Evolutionary conservation across 92 coral and sea anemone genomes (phyloP).

Genomic region (Phenganax marumi): DNA sequence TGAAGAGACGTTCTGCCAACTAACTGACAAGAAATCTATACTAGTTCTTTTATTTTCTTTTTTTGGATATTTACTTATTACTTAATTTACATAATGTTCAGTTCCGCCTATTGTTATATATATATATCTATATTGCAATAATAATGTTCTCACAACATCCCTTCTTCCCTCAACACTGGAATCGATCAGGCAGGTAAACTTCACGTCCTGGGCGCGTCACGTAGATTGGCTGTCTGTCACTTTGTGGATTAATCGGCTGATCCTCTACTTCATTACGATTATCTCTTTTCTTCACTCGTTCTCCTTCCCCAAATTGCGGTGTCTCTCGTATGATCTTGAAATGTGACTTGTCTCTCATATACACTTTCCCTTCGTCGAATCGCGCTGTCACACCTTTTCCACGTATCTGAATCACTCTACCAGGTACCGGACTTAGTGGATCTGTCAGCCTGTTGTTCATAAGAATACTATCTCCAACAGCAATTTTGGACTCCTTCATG

Average conservation of each 20-base stretch:
- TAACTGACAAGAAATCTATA: no score
- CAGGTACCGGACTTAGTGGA: background rate
- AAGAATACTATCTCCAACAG: conserved; percentile 4
- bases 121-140: no score
- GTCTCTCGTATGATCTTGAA: background rate
- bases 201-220: background rate
- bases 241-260: background rate
- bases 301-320: no score
- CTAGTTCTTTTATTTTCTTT: no score
- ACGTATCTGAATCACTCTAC: background rate
- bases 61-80: no score
- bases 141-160: conserved; percentile 3
- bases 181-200: background rate
- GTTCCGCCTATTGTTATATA: no score
- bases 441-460: background rate
- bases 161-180: background rate
- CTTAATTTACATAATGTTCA: no score
- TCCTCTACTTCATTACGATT: background rate
- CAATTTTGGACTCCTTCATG: background rate
- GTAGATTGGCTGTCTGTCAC: background rate
- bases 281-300: background rate
- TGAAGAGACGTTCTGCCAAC: no score
- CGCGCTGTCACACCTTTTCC: background rate
- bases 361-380: background rate
- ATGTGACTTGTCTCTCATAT: background rate